Base-by-base conservation (phyloP, 2,888 invertebrate species). In the Harpalus rufipes region DNA sequence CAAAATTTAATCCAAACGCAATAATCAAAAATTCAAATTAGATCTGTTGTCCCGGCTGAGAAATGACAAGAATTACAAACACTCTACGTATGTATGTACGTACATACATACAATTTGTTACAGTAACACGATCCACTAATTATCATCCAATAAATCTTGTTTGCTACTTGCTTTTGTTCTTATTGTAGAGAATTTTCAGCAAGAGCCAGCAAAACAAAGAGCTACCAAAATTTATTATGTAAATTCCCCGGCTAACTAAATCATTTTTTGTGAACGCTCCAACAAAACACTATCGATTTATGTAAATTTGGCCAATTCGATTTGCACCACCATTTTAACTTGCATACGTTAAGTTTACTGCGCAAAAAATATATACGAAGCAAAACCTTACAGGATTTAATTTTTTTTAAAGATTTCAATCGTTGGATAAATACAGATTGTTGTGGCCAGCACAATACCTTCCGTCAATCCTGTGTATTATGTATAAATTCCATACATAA, bases 231-330 rank as follows among this genome's bases (percentile, higher is more conserved):
- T 51, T 51, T 51, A 51, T 51, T 51, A 51, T 51, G 44, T 12
- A 51, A 51, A 51, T 51, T 51, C 44, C 44, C 12, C 6, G 0
- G 32, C 44, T 51, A 51, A 51, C 44, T 51, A 51, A 51, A 51
- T 51, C 44, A 51, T 51, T 51, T 51, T 51, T 51, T 51, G 44
- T 4, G 44, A 51, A 51, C 44, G 44, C 44, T 51, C 10, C 1
- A 51, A 51, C 44, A 51, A 51, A 51, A 51, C 44, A 51, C 44
- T 51, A 51, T 51, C 44, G 44, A 51, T 51, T 51, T 51, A 51
- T 51, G 44, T 51, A 51, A 51, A 51, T 51, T 51, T 12, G 44
- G 10, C 8, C 44, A 51, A 51, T 51, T 51, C 44, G 44, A 51
- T 51, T 51, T 51, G 44, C 44, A 51, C 8, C 44, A 32, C 32